phyloP scores from a whole-genome alignment of 2,888 invertebrate genomes.

The Alcis repandata region DNA sequence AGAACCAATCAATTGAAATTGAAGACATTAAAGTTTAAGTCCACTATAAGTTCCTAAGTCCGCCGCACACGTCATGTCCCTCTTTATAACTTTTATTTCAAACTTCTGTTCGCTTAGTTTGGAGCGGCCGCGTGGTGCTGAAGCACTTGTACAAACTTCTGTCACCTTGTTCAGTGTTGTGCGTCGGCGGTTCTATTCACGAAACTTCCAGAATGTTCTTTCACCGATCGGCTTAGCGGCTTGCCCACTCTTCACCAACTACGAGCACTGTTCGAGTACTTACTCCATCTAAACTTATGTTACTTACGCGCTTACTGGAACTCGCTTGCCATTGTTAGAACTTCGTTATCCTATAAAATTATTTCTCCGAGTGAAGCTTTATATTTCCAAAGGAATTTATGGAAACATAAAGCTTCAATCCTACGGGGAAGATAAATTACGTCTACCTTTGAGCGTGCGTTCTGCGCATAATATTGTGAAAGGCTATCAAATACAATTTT shows the following conservation, averaged over 20 bases:
- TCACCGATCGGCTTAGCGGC: conserved; percentile 81
- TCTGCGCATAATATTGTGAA: conserved; percentile 56
- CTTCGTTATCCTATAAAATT: conserved; percentile 62
- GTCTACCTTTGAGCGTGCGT: conserved; percentile 47
- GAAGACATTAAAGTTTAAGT: conserved; percentile 23
- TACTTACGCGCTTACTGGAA: conserved; percentile 56
- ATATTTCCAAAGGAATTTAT: conserved; percentile 37
- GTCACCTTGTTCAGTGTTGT: conserved; percentile 72
- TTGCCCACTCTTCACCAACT: conserved; percentile 72
- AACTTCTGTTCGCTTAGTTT: conserved; percentile 60
- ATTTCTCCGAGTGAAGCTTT: conserved; percentile 29
- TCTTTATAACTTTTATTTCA: conserved; percentile 53
- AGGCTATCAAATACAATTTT: conserved; percentile 65
- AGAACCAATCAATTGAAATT: conserved; percentile 21
- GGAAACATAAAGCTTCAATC: conserved; percentile 40
- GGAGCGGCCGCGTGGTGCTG: conserved; percentile 59
- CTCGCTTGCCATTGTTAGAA: conserved; percentile 66
- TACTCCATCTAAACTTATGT: conserved; percentile 67
- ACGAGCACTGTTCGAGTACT: conserved; percentile 75
- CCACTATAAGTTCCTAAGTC: conserved; percentile 39
- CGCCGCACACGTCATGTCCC: conserved; percentile 44
- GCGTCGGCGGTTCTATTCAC: conserved; percentile 72
- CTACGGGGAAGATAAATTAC: conserved; percentile 44
- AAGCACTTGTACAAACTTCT: conserved; percentile 69
- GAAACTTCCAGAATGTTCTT: conserved; percentile 73